Base-by-base conservation (phyloP, 1,140 invertebrate species). In the Drosophila melanogaster region DNA sequence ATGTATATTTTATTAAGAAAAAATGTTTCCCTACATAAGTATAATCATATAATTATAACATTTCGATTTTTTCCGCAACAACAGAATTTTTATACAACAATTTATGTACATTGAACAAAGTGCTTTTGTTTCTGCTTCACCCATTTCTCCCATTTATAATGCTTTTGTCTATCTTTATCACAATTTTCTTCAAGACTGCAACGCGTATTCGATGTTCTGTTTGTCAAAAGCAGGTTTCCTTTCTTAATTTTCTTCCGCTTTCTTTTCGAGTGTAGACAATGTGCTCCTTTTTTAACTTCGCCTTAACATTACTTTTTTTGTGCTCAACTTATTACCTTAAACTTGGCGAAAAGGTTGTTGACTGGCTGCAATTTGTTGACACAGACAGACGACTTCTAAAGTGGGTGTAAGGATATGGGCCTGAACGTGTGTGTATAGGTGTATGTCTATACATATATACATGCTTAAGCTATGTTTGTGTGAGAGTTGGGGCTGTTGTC, bases 261-360 rank as follows among this genome's bases (percentile, higher is more conserved):
- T 76, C 72, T 76, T 58, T 76, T 49, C 38, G 24, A 76, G 72
- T 76, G 72, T 66, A 76, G 15, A 54, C 57, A 75, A 60, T 69
- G 60, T 75, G 72, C 77, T 78, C 72, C 44, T 60, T 62, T 77
- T 77, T 72, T 19, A 40, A 40, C 62, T 46, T 70, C 46, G 47
- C 49, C 17, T 47, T 26, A 17, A 54, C 46, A 41, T 66, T 22
- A 33, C 64, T 41, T 65, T 64, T 69, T 70, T 70, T 70, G 64
- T 70, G 74, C 51, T 15, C 41, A 70, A 76, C 81, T 86, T 81
- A 86, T 87, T 86, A 89, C 70, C 83, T 86, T 83, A 87, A 89
- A 89, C 83, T 89, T 83, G 79, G 51, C 72, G 60, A 62, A 78
- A 77, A 89, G 84, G 84, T 89, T 89, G 84, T 90, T 89, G 84